Conservation (phyloP, 2,888 invertebrate species). For the Poecilobothrus nobilitatus region DNA sequence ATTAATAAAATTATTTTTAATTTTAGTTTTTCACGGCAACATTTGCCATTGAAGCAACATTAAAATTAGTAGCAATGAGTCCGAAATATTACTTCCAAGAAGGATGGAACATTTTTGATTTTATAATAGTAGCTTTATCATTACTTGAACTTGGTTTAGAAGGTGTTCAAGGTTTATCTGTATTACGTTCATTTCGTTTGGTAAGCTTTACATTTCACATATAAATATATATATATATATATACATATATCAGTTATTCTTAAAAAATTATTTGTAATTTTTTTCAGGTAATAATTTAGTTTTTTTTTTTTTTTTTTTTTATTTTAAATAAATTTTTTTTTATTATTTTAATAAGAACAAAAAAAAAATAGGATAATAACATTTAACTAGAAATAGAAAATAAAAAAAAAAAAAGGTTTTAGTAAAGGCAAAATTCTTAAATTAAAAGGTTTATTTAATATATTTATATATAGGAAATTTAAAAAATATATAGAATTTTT, state of each 20-base stretch:
- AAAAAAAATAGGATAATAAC: too few relatives aligned
- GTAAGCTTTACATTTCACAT: slow-evolving; percentile 51
- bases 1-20: slow-evolving; percentile 13
- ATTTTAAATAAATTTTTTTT: too few relatives aligned
- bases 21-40: slow-evolving; percentile 92
- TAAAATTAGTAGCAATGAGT: slow-evolving; percentile 94
- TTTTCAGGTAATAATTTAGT: neutral
- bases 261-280: too few relatives aligned
- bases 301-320: neutral
- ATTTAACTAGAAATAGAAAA: too few relatives aligned
- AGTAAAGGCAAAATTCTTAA: too few relatives aligned
- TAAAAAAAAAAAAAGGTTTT: too few relatives aligned
- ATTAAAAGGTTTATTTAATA: too few relatives aligned
- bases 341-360: too few relatives aligned
- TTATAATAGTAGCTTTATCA: slow-evolving; percentile 93
- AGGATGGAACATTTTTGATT: slow-evolving; percentile 98
- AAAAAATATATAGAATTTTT: too few relatives aligned
- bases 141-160: slow-evolving; percentile 87
- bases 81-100: slow-evolving; percentile 96
- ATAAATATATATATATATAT: too few relatives aligned
- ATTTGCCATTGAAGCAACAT: slow-evolving; percentile 87
- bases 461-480: too few relatives aligned
- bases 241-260: too few relatives aligned
- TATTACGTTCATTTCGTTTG: slow-evolving; percentile 95
- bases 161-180: slow-evolving; percentile 92